These are phyloP conservation scores for Lasiommata megera DNA, from an alignment of 2,888 invertebrate species.

Conservation along the genomic window DNA sequence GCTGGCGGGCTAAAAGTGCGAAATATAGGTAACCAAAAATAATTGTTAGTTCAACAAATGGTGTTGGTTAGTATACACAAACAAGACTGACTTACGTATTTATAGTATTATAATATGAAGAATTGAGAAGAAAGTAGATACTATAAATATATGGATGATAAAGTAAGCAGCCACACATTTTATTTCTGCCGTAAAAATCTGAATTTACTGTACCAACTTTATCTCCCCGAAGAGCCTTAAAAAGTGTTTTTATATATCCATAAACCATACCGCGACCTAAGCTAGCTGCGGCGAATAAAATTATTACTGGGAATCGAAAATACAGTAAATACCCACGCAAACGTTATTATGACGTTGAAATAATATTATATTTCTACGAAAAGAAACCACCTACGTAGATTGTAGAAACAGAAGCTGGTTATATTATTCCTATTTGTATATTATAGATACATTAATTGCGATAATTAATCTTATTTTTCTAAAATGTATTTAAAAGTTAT, in stretches of 20 bases:
- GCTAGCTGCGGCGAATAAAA: constrained; percentile 11
- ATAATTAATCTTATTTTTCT: no score
- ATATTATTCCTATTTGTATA: no score
- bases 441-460: no score
- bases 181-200: constrained; percentile 24
- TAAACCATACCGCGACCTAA: constrained; percentile 12
- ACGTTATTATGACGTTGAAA: background rate
- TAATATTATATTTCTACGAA: no score
- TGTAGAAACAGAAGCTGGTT: no score
- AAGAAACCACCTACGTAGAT: no score
- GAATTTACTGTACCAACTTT: constrained; percentile 21
- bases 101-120: background rate
- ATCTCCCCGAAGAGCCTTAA: constrained; percentile 22
- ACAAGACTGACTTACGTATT: no score
- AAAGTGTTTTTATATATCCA: constrained; percentile 22
- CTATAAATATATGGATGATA: constrained; percentile 15
- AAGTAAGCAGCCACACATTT: constrained; percentile 3
- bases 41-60: no score
- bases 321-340: background rate
- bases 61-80: no score
- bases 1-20: no score
- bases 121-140: background rate
- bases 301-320: background rate
- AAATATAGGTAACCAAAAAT: no score
- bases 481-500: no score